Evolutionary conservation across 1,140 invertebrate genomes (phyloP).

Genomic region (Bicyclus anynana): DNA sequence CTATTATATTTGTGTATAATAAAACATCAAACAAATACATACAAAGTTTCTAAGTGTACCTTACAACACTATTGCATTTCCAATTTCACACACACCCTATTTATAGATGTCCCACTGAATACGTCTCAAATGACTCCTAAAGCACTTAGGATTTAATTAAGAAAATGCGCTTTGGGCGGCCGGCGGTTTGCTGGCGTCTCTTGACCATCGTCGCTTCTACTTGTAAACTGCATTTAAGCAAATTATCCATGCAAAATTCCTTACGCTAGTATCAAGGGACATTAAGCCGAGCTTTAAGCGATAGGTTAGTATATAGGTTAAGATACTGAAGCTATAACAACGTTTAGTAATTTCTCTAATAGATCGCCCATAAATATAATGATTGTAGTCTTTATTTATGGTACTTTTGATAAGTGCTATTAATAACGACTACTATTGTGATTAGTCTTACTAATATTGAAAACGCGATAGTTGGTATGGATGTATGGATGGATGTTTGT

Average conservation of each 20-base stretch:
- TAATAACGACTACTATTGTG: too few relatives aligned
- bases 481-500: too few relatives aligned
- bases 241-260: slow-evolving; percentile 56
- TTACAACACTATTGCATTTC: background rate
- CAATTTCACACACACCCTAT: slow-evolving; percentile 7
- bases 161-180: slow-evolving; percentile 40
- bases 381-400: too few relatives aligned
- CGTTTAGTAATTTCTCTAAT: slow-evolving; percentile 5
- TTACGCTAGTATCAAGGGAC: slow-evolving; percentile 29
- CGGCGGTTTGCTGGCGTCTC: slow-evolving; percentile 28
- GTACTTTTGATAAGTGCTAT: too few relatives aligned
- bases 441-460: too few relatives aligned
- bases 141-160: slow-evolving; percentile 51
- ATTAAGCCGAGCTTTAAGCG: slow-evolving; percentile 17
- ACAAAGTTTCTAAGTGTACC: background rate
- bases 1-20: too few relatives aligned
- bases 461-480: too few relatives aligned
- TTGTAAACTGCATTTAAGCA: slow-evolving; percentile 50
- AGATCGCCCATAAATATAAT: background rate
- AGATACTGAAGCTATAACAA: background rate
- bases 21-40: too few relatives aligned
- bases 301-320: background rate
- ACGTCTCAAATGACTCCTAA: slow-evolving; percentile 28
- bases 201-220: slow-evolving; percentile 35
- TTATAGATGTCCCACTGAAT: slow-evolving; percentile 8